Evolutionary conservation across 2,888 invertebrate genomes (phyloP), one percentile per base, ranked within the genome.

Genomic region (Apamea crenata): DNA sequence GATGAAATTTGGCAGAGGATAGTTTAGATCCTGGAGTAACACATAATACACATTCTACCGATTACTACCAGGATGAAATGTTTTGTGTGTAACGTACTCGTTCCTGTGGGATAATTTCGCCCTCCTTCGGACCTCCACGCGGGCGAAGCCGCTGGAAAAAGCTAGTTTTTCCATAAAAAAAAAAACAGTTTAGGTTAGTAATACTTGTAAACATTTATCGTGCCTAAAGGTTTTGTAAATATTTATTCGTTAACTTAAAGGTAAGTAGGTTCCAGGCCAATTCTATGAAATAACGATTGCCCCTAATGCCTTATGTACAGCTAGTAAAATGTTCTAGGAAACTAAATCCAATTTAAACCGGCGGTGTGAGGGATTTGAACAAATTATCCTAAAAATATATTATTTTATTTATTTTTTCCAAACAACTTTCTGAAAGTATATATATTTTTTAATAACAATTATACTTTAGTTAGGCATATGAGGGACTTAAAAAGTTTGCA

Each of bases 201-300:
- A 61, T 32, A 77, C 29, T 29, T 7, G 21, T 50, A 14, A 44
- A 77, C 65, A 44, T 66, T 53, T 32, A 73, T 53, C 12, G 1
- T 10, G 16, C 10, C 44, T 32, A 18, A 44, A 32, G 18, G 18
- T 74, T 74, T 74, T 1, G 12, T 40, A 32, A 66, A 56, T 65
- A 77, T 65, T 77, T 77, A 40, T 29, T 63, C 40, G 25, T 53
- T 18, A 65, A 53, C 14, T 21, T 25, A 72, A 14, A 53, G 29
- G 18, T n/a, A 72, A 29, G 12, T 47, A 53, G 25, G 21, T 77
- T 77, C 18, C 44, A 14, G 18, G 2, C 1, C 18, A 73, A 40
- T 73, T 73, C 40, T 53, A 65, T 65, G 29, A 77, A 65, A n/a
- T n/a, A 44, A 2, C 2, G 1, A 18, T 32, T 18, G 25, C 6